phyloP scores from a whole-genome alignment of 2,888 invertebrate genomes.

The Fragum whitleyi region DNA sequence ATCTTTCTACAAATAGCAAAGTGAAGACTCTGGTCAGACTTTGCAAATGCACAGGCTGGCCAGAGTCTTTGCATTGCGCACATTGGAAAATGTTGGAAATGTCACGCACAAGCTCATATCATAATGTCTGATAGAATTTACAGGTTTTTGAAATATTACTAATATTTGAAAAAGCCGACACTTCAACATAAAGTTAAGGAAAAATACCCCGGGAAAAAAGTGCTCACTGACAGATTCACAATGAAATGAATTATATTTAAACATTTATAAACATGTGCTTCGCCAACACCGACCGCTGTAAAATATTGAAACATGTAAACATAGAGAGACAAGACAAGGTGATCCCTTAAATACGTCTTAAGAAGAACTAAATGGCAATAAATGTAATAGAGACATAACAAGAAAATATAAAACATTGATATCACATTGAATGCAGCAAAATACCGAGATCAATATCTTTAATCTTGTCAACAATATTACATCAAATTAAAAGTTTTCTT shows the following conservation, averaged over 20 bases:
- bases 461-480: background rate
- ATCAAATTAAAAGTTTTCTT: background rate
- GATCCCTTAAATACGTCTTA: background rate
- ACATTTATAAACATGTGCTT: background rate
- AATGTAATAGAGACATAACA: background rate
- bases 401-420: constrained; percentile 31
- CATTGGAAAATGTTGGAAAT: too few species aligned
- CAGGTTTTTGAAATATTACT: too few species aligned
- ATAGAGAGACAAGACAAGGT: background rate
- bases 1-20: too few species aligned
- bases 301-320: background rate
- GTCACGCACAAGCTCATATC: too few species aligned
- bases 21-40: too few species aligned
- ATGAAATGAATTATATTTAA: background rate
- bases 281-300: background rate
- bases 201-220: background rate
- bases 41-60: too few species aligned
- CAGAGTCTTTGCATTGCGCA: too few species aligned
- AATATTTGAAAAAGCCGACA: too few species aligned
- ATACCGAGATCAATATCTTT: constrained; percentile 29
- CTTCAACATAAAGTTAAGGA: too few species aligned
- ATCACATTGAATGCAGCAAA: constrained; percentile 34
- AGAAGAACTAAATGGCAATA: constrained; percentile 1
- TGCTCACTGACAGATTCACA: background rate
- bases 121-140: too few species aligned